Evolutionary conservation across 2,888 invertebrate species (phyloP), one percentile per base, ranked within the genome.

Genomic region (Nephrocerus scutellatus): DNA sequence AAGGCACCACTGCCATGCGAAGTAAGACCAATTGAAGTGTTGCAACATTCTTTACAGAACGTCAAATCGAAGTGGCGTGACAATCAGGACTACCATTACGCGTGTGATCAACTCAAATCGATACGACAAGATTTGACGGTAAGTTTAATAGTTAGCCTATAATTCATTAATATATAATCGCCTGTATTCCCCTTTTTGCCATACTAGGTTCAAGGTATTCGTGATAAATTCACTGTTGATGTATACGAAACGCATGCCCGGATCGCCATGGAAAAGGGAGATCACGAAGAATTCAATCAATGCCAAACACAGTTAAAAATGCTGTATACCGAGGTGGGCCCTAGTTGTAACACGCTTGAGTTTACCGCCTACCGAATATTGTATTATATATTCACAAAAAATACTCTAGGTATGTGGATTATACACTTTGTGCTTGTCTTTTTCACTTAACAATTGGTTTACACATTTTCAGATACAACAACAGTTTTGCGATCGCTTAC

Each of bases 191-290:
- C 23, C 32, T 47, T 28, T 29, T 51, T 65, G 72, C 8, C 54
- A n/a, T n/a, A n/a, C n/a, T n/a, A 90, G 89, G 87, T 96, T 32
- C 98, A 98, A 78, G 92, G 96, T 56, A 79, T 98, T 52, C 74
- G 97, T 52, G 89, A 95, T 72, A 76, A 76, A 49, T 95, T 99
- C 63, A 95, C 97, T 37, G 85, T 98, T n/a, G 79, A 87, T 62
- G 98, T 98, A 9, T 98, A 99, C 72, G 98, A 99, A 74, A 95
- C 93, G 4, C 97, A 99, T 73, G 97, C 96, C 5, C 77, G 96
- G 38, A 91, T 98, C 59, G 96, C 97, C 33, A 75, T 98, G 66
- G 97, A 98, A 68, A 95, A 89, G 71, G 91, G 92, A 36, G 98
- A 98, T 64, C 93, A 95, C 66, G 96, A 95, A 63, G 98, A 99